phyloP scores from a whole-genome alignment of 2,113 vertebrate genomes.

The Budorcas taxicolor region DNA sequence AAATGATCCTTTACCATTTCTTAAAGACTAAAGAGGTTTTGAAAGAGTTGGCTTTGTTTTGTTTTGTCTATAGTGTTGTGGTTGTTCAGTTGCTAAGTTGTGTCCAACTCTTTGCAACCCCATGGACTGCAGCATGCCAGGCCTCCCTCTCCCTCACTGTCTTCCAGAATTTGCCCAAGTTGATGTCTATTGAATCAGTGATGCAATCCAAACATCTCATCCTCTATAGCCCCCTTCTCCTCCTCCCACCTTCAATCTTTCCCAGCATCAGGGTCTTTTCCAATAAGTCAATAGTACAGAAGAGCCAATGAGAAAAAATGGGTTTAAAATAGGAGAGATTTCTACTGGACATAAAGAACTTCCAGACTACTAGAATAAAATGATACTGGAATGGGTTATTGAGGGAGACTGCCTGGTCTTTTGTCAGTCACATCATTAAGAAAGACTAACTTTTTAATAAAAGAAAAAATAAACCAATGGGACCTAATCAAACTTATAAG shows the following conservation, averaged over 20 bases:
- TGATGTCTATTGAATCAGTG: not conserved
- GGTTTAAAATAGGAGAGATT: not conserved
- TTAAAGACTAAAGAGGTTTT: not conserved
- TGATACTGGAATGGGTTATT: not conserved
- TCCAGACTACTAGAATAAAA: not conserved
- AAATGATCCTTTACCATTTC: not conserved
- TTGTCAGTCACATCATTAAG: not conserved
- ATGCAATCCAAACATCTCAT: not conserved
- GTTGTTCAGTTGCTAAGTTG: not conserved
- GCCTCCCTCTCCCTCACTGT: not conserved
- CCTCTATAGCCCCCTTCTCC: not conserved
- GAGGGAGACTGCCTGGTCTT: not conserved
- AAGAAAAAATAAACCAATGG: not conserved
- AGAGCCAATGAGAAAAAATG: not conserved
- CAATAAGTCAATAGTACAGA: not conserved
- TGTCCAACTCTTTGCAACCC: not conserved
- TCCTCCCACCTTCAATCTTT: not conserved
- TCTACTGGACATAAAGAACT: not conserved
- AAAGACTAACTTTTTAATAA: not conserved
- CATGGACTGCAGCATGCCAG: not conserved
- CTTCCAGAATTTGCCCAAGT: not conserved
- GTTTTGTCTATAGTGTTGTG: not conserved
- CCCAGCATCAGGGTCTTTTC: not conserved
- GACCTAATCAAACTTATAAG: not conserved
- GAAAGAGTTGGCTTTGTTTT: not conserved